Percentiles rank a stretch among this genome's conserved stretches.
Conservation (phyloP, 2,797 vertebrate genomes). For the Sphaeramia orbicularis region DNA sequence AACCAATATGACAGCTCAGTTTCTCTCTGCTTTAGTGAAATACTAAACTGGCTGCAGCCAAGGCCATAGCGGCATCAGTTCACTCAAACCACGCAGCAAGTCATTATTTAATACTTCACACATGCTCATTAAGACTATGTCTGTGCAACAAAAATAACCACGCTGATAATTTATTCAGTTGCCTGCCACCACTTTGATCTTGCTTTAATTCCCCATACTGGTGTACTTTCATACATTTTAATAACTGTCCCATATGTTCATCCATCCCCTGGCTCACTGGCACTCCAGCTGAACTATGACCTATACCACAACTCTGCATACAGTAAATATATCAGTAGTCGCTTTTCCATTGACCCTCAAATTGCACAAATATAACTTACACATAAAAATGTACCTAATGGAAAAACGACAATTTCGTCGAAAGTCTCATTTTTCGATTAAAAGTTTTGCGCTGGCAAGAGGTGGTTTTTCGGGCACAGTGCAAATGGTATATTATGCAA, state of each 20-base stretch:
- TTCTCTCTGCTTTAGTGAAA: slow-evolving; percentile 54
- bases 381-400: too few species aligned
- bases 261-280: slow-evolving; percentile 13
- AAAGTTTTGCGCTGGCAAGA: too few species aligned
- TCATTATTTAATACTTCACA: slow-evolving; percentile 55
- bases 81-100: slow-evolving; percentile 21
- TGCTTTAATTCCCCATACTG: slow-evolving; percentile 48
- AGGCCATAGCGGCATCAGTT: slow-evolving; percentile 7
- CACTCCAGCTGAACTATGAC: slow-evolving; percentile 60
- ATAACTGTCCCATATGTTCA: slow-evolving; percentile 56
- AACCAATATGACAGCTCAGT: slow-evolving; percentile 49
- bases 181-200: slow-evolving; percentile 69
- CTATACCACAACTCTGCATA: slow-evolving; percentile 16
- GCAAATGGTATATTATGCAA: too few species aligned
- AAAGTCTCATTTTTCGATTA: too few species aligned
- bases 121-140: slow-evolving; percentile 56
- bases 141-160: slow-evolving; percentile 53
- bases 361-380: too few species aligned
- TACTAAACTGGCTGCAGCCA: slow-evolving; percentile 12
- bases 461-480: too few species aligned
- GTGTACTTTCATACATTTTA: slow-evolving; percentile 65
- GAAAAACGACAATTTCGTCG: too few species aligned
- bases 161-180: slow-evolving; percentile 62
- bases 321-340: slow-evolving; percentile 13
- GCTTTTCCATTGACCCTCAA: too few species aligned